Evolutionary conservation across 2,888 invertebrate genomes (phyloP).

Genomic region (Himalopsyche tibetana): DNA sequence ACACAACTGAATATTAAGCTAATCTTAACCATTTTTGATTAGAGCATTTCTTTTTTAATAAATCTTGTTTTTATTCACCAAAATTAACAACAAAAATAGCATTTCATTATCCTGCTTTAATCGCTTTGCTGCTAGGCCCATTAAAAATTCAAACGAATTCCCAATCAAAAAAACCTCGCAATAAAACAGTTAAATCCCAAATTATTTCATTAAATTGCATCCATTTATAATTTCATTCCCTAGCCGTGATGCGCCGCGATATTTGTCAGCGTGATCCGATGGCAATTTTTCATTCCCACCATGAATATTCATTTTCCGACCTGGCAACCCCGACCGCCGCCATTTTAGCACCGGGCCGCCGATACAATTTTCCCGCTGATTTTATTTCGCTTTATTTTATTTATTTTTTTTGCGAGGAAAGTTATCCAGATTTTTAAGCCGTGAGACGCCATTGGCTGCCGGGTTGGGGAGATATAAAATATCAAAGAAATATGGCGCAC

Average conservation of each 20-base stretch:
- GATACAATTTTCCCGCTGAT: constrained; percentile 53
- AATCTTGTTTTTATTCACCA: no score
- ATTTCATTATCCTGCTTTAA: background rate
- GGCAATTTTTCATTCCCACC: constrained; percentile 65
- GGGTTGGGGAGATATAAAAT: constrained; percentile 61
- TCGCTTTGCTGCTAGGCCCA: background rate
- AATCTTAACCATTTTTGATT: no score
- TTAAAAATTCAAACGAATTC: constrained; percentile 58
- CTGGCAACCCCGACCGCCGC: constrained; percentile 50
- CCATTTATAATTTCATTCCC: constrained; percentile 60
- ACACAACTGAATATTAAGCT: no score
- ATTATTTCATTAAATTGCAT: constrained; percentile 63
- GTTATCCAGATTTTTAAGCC: constrained; percentile 57
- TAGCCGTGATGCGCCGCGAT: constrained; percentile 53
- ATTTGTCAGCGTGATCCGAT: constrained; percentile 65
- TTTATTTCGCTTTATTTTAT: constrained; percentile 37
- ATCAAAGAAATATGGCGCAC: constrained; percentile 64
- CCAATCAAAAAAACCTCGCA: constrained; percentile 56
- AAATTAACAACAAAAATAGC: background rate
- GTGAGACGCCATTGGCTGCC: constrained; percentile 51
- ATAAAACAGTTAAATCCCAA: constrained; percentile 60
- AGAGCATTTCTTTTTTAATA: no score
- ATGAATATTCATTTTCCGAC: constrained; percentile 64
- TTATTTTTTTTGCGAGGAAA: constrained; percentile 45
- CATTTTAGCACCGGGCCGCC: constrained; percentile 51